A percentile compares a stretch with the other conserved stretches of the same genome.
These are phyloP conservation scores for Salmo trutta DNA, from an alignment of 2,797 vertebrate genomes.

Conservation along the genomic window DNA sequence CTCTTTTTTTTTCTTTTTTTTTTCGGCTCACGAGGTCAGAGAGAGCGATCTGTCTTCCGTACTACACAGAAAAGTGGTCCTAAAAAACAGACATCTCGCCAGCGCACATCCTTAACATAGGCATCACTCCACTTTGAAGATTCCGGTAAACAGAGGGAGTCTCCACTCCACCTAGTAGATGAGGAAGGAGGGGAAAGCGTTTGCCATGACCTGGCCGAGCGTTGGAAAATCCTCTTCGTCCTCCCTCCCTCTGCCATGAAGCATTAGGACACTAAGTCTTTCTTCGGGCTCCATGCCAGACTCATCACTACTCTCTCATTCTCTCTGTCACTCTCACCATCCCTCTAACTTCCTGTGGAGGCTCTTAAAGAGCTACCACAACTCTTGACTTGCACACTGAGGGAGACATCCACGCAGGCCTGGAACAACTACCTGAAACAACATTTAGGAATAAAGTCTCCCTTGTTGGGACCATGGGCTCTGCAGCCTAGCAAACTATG, in stretches of 20 bases:
- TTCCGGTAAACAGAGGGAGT: not conserved
- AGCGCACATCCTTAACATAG: not conserved
- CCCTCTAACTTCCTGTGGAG: not conserved
- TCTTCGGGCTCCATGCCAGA: constrained; percentile 34
- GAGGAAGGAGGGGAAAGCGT: not conserved
- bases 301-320: not conserved
- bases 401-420: not conserved
- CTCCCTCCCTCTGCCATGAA: constrained; percentile 23
- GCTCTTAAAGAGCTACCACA: not conserved
- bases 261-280: constrained; percentile 41
- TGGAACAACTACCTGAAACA: not conserved
- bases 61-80: constrained; percentile 1
- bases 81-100: not conserved
- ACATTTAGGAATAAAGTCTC: not conserved
- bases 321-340: not conserved
- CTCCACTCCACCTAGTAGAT: not conserved
- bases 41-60: constrained; percentile 33
- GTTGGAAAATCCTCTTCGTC: constrained; percentile 15
- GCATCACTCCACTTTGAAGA: not conserved
- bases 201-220: constrained; percentile 11
- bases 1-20: constrained; percentile 52
- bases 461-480: not conserved
- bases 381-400: not conserved
- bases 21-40: constrained; percentile 53
- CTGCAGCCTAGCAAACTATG: not conserved